Conservation (phyloP, 2,888 invertebrate genomes). For the Acronicta alni region DNA sequence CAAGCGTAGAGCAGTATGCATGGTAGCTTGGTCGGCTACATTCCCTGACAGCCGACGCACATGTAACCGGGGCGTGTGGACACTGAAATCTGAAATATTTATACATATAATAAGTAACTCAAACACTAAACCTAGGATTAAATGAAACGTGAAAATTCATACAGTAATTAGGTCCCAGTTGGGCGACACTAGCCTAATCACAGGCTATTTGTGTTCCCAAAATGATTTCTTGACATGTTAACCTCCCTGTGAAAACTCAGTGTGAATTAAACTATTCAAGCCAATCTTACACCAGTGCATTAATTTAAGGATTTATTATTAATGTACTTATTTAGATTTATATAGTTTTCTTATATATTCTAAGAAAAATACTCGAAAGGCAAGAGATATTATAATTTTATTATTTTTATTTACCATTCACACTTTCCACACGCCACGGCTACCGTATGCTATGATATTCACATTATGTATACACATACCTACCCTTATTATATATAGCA, state of each 20-base stretch:
- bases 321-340: no score
- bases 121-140: background rate
- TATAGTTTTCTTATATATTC: conserved; percentile 4
- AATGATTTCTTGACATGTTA: background rate
- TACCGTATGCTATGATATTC: conserved; percentile 80
- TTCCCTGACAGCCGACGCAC: conserved; percentile 76
- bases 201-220: background rate
- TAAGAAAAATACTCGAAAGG: background rate
- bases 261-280: no score
- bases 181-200: conserved; percentile 15
- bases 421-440: conserved; percentile 72
- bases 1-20: conserved; percentile 80
- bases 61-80: conserved; percentile 77
- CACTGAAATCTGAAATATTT: conserved; percentile 23
- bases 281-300: background rate
- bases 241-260: background rate
- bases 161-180: conserved; percentile 9
- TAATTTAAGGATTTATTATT: background rate
- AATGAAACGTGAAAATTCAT: background rate
- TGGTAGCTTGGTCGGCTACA: conserved; percentile 83
- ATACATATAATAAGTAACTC: background rate
- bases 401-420: conserved; percentile 15
- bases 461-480: conserved; percentile 81
- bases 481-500: conserved; percentile 81
- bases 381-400: background rate